Evolutionary conservation across 2,113 vertebrate species (phyloP), one percentile per base, ranked within the genome.

Genomic region (Natator depressus): DNA sequence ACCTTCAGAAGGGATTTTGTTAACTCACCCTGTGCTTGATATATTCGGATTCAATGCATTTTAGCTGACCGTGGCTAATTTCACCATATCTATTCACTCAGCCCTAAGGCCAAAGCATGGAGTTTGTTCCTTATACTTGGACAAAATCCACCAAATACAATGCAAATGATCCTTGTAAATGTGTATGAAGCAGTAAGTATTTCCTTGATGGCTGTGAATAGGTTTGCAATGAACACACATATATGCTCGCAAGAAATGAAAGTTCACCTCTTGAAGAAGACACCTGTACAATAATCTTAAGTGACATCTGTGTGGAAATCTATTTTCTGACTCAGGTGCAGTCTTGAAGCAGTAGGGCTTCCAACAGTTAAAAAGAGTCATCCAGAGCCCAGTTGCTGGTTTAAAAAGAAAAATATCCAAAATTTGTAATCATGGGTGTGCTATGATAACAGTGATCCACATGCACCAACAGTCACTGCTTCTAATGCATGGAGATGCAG

Each of bases 371-470:
- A 49, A 80, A 49, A 80, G 8, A 65, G 75, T 46, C 29, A 49
- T 5, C 16, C 86, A 76, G 49, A 6, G n/a, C 5, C 49, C n/a
- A 50, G 53, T 14, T 78, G n/a, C 46, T 2, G 0, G 6, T 83
- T 49, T 76, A 88, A 84, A 5, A 72, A 72, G 65, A 69, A 69
- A n/a, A 62, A 50, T 2, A 84, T 2, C 13, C 14, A 22, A 47
- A 87, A 53, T 46, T 88, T 50, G 50, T 24, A 81, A 85, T 69
- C 14, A 31, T 35, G 14, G 20, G 24, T 11, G 20, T 27, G 38
- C n/a, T 76, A 5, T 3, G 24, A 47, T 49, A 1, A 0, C 82
- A 88, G 7, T 0, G 0, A 46, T 29, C 53, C 17, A 24, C 8
- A 16, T 3, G 17, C 10, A 20, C 14, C 75, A 42, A 10, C 25